Percentiles rank a stretch among this genome's conserved stretches.
Conservation (phyloP, 2,888 invertebrate species). For the Lampropteryx suffumata region DNA sequence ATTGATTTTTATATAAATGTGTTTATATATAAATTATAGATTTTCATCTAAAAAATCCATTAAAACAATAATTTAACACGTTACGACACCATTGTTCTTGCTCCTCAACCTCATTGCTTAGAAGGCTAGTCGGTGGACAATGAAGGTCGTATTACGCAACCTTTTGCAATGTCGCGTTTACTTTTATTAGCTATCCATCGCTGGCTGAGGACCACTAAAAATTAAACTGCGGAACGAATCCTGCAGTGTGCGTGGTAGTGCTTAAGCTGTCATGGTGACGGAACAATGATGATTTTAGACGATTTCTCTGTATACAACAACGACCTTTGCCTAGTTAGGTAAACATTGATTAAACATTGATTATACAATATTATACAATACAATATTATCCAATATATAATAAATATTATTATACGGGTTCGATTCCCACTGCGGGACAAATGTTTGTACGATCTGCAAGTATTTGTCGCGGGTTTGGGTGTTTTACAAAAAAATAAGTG, state of each 20-base stretch:
- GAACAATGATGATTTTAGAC: slow-evolving; percentile 19
- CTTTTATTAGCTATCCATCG: slow-evolving; percentile 7
- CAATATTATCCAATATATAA: too few species aligned
- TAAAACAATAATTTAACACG: slow-evolving; percentile 10
- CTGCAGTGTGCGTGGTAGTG: slow-evolving; percentile 7
- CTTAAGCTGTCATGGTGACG: slow-evolving; percentile 4
- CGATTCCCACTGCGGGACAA: too few species aligned
- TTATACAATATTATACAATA: too few species aligned
- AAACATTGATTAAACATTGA: slow-evolving; percentile 12
- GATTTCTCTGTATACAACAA: slow-evolving; percentile 20
- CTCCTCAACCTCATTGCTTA: slow-evolving; percentile 51
- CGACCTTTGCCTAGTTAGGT: slow-evolving; percentile 25
- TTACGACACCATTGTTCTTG: slow-evolving; percentile 45
- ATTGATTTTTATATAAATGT: too few species aligned
- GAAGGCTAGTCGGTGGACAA: slow-evolving; percentile 47
- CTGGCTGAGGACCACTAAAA: neutral
- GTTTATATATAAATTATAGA: too few species aligned
- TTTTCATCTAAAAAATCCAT: neutral
- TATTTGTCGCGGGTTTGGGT: too few species aligned
- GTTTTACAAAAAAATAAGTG: too few species aligned
- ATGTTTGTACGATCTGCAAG: too few species aligned
- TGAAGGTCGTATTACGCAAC: slow-evolving; percentile 52
- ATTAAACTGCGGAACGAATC: neutral
- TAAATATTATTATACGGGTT: too few species aligned
- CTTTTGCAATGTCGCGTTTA: slow-evolving; percentile 8